Base-by-base conservation (phyloP, 1,140 invertebrate species). In the Cylas formicarius region DNA sequence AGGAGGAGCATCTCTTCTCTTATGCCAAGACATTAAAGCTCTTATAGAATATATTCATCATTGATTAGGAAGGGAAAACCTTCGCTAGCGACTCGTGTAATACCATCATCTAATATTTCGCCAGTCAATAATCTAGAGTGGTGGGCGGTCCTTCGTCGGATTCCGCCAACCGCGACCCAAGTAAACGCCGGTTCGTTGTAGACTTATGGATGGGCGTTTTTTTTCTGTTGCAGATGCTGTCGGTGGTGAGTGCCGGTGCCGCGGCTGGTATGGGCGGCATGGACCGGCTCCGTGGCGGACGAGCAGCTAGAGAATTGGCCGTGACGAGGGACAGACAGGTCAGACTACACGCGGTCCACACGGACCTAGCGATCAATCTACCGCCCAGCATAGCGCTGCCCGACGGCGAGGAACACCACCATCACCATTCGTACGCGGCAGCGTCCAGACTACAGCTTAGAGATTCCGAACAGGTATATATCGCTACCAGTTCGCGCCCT, bases 371-470 rank as follows among this genome's bases (percentile, higher is more conserved):
- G 47, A 67, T 82, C 55, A 76, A 78, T 56, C 65, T 81, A 50
- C 81, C 81, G 41, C 79, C 79, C 42, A 73, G 74, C 51, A 75
- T 82, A 52, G 69, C 76, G 42, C 68, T 82, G 57, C 81, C 81
- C 18, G 80, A 83, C 63, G 80, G 80, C 34, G 81, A 83, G 61
- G 80, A 82, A 50, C 70, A 71, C 50, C 39, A 32, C 18, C 24
- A 32, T 17, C 34, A 36, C 14, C 34, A 36, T 20, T 43, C 44
- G 17, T 31, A 23, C 8, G 35, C 35, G 2, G 44, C 47, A 21
- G 33, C 42, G 4, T 72, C 78, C 44, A 70, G 72, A 50, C 65
- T 81, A 45, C 76, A 82, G 50, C 70, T 78, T 58, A 71, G 74
- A 42, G 75, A 78, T 63, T 68, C 72, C 40, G 76, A 78, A 57